Conservation (phyloP, 2,797 vertebrate species). For the Meriones psammophilus region DNA sequence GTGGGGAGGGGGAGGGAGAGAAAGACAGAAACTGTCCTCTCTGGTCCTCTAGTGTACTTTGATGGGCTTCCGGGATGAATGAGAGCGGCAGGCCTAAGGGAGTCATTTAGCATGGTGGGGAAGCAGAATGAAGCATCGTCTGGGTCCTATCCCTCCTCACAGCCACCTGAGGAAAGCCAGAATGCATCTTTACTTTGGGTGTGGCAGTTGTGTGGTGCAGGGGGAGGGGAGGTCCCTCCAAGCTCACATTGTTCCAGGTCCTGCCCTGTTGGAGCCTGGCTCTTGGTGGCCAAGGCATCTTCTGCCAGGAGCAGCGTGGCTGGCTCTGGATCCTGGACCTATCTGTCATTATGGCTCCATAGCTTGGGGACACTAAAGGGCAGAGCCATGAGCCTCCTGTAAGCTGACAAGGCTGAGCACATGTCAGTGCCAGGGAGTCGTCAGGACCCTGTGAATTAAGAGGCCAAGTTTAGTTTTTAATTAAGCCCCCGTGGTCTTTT, state of each 20-base stretch:
- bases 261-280: not conserved
- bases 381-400: slow-evolving; percentile 45
- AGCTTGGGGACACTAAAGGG: not conserved
- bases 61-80: not conserved
- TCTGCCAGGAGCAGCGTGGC: not conserved
- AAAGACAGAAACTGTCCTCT: not conserved
- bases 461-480: slow-evolving; percentile 88
- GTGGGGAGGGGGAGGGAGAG: not conserved
- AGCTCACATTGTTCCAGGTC: not conserved
- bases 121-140: not conserved
- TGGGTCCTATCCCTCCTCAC: not conserved
- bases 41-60: not conserved
- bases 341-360: not conserved
- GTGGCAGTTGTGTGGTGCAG: not conserved
- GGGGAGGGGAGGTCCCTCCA: not conserved
- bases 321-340: not conserved
- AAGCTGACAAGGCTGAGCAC: slow-evolving; percentile 83
- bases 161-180: not conserved
- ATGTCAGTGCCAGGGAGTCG: slow-evolving; percentile 80
- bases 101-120: not conserved
- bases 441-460: slow-evolving; percentile 85
- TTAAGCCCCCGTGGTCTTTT: slow-evolving; percentile 89
- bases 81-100: not conserved
- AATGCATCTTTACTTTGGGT: not conserved
- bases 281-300: not conserved